phyloP scores from a whole-genome alignment of 2,888 invertebrate species.

The Pedicia rivosa region DNA sequence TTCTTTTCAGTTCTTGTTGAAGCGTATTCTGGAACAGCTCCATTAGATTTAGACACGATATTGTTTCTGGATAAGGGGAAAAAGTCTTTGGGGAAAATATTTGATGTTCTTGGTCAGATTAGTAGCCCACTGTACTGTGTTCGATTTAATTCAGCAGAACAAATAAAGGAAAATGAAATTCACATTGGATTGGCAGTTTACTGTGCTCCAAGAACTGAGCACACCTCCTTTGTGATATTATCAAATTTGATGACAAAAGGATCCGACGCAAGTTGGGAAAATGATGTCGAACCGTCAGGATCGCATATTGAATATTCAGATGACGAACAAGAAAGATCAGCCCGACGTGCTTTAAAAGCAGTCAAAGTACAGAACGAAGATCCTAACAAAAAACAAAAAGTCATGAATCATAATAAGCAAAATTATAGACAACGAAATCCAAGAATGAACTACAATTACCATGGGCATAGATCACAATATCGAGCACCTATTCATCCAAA shows the following conservation, averaged over 20 bases:
- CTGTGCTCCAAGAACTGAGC: constrained; percentile 62
- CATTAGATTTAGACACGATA: constrained; percentile 74
- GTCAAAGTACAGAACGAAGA: not conserved
- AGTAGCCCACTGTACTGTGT: constrained; percentile 74
- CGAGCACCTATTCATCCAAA: no score
- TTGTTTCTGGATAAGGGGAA: constrained; percentile 70
- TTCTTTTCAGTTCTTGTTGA: constrained; percentile 70
- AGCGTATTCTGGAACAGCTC: constrained; percentile 51
- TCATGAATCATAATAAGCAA: not conserved
- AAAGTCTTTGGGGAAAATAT: constrained; percentile 60
- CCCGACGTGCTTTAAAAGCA: constrained; percentile 25
- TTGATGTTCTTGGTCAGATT: constrained; percentile 85
- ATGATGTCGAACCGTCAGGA: constrained; percentile 65
- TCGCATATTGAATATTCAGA: constrained; percentile 67
- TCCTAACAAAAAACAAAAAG: not conserved
- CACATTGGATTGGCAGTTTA: constrained; percentile 56
- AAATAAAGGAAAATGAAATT: constrained; percentile 53
- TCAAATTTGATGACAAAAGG: constrained; percentile 62
- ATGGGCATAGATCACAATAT: no score
- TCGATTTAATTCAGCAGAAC: constrained; percentile 68
- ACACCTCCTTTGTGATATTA: constrained; percentile 62
- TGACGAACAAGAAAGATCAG: constrained; percentile 63
- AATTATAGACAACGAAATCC: no score
- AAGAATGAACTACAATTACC: no score
- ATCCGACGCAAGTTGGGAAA: constrained; percentile 76